Conservation (phyloP, 2,888 invertebrate species). For the Dyspetes luteomarginatus region DNA sequence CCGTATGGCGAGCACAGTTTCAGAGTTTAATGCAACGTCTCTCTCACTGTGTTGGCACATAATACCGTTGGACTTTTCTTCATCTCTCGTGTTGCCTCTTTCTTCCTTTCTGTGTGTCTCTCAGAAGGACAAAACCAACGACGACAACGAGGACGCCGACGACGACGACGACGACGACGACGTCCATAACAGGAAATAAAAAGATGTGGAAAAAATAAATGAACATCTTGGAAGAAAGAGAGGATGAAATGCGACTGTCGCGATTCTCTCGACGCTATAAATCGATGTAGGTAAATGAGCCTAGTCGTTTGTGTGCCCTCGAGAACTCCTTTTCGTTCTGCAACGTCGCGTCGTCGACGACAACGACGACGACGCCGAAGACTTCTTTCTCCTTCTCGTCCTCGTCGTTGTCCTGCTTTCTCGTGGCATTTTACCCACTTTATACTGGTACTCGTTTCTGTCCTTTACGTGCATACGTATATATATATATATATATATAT, state of each 20-base stretch:
- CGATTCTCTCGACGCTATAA: conserved; percentile 71
- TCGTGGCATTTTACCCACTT: conserved; percentile 71
- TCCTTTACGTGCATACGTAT: conserved; percentile 8
- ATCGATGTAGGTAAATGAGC: conserved; percentile 76
- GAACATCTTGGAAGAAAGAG: background rate
- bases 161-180: background rate
- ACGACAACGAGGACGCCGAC: background rate
- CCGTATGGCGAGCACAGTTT: background rate
- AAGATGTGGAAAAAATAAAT: background rate
- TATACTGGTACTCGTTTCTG: conserved; percentile 23
- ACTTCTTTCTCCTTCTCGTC: background rate
- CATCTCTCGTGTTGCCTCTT: background rate
- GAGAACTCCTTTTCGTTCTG: conserved; percentile 54
- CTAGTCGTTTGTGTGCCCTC: conserved; percentile 66
- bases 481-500: background rate
- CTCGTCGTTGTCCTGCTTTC: conserved; percentile 72
- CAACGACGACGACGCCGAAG: conserved; percentile 8
- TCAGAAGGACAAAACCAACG: background rate
- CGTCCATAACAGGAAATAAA: conserved; percentile 28
- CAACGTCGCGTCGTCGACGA: no score
- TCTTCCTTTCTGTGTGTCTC: background rate
- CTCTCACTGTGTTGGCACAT: background rate
- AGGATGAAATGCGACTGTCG: conserved; percentile 57
- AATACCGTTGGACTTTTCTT: conserved; percentile 34
- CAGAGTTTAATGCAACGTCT: conserved; percentile 3